A percentile compares a stretch with the other conserved stretches of the same genome.
Conservation (phyloP, 2,888 invertebrate species). For the Sthenelais limicola region DNA sequence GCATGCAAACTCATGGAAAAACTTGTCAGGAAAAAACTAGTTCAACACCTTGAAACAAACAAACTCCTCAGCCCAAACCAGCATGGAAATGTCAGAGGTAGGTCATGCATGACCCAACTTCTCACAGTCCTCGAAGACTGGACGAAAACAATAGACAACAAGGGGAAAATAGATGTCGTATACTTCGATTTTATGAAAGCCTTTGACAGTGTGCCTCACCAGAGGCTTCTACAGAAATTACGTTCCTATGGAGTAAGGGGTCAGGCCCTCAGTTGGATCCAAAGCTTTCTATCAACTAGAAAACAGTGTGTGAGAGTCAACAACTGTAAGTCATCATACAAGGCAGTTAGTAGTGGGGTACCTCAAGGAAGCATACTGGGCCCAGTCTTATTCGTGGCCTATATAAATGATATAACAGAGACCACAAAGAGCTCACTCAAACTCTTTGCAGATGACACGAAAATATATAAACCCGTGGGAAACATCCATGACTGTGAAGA, state of each 20-base stretch:
- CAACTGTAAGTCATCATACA: neutral
- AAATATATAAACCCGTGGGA: slow-evolving; percentile 70
- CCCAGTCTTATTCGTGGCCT: neutral
- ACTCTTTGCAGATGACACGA: slow-evolving; percentile 33
- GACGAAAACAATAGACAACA: neutral
- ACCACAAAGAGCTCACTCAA: neutral
- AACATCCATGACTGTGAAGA: neutral
- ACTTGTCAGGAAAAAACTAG: neutral
- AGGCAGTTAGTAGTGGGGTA: neutral
- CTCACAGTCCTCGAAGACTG: neutral
- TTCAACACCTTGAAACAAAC: neutral
- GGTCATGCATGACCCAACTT: neutral
- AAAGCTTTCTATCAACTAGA: neutral
- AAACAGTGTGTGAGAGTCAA: neutral
- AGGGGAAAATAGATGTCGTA: neutral
- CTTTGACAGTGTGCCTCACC: neutral
- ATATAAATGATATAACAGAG: neutral
- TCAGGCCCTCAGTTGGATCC: neutral
- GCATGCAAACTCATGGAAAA: neutral
- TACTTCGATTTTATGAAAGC: neutral
- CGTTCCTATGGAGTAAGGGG: neutral
- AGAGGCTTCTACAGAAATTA: no score
- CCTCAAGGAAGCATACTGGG: neutral
- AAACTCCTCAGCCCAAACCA: neutral
- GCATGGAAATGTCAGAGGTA: neutral